Conservation (phyloP, 2,888 invertebrate genomes). For the Pelosia muscerda region DNA sequence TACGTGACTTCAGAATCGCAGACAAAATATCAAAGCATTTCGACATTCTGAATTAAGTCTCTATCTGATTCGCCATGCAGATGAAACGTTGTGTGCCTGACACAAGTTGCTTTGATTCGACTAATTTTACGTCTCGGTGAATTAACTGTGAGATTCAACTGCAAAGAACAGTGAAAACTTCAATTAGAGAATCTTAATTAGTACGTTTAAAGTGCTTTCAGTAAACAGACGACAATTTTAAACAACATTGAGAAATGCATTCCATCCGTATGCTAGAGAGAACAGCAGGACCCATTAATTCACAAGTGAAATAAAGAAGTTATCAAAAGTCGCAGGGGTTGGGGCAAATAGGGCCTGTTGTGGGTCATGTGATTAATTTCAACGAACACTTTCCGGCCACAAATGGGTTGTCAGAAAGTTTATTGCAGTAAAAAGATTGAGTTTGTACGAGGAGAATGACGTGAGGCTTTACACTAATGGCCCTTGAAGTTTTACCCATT, state of each 20-base stretch:
- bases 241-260: conserved; percentile 53
- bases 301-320: conserved; percentile 68
- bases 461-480: conserved; percentile 79
- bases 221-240: conserved; percentile 48
- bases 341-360: conserved; percentile 69
- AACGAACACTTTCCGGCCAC: conserved; percentile 78
- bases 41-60: conserved; percentile 54
- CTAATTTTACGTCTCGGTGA: conserved; percentile 74
- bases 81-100: conserved; percentile 65
- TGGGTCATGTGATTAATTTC: conserved; percentile 79
- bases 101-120: conserved; percentile 74
- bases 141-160: conserved; percentile 66
- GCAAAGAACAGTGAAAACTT: conserved; percentile 76
- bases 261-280: conserved; percentile 42
- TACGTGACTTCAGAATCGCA: conserved; percentile 61
- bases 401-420: conserved; percentile 84
- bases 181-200: conserved; percentile 70
- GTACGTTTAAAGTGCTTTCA: conserved; percentile 60
- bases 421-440: conserved; percentile 82
- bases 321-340: conserved; percentile 64
- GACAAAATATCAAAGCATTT: conserved; percentile 59
- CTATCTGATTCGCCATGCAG: conserved; percentile 56
- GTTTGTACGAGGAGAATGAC: conserved; percentile 77
- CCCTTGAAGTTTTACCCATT: conserved; percentile 75
- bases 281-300: conserved; percentile 55